Percentiles rank a stretch among this genome's conserved stretches.
These are phyloP conservation scores for Micrastur ruficollis DNA, from an alignment of 2,797 vertebrate species.

Conservation along the genomic window DNA sequence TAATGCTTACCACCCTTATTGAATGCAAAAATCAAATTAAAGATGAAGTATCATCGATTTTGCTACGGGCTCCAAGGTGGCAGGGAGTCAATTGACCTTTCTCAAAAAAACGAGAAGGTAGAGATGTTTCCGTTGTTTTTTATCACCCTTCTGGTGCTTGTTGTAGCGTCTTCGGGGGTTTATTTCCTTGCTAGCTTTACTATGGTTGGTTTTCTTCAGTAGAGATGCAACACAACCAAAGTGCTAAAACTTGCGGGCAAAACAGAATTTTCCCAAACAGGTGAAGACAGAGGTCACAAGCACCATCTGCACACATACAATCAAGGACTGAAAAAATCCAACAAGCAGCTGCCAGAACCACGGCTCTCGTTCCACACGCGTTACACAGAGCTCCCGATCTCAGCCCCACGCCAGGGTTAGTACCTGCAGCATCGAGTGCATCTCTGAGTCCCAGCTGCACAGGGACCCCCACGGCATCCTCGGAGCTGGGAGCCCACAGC, in stretches of 20 bases:
- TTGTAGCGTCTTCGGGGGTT: neutral
- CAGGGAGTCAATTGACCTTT: conserved; percentile 32
- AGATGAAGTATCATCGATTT: conserved; percentile 40
- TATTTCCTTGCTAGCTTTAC: neutral
- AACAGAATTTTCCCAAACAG: neutral
- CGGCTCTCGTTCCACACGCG: fast-evolving
- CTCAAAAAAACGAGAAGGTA: neutral
- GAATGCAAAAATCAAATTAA: conserved; percentile 21
- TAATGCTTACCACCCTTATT: neutral
- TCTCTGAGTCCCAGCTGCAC: fast-evolving
- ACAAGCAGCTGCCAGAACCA: too few relatives aligned
- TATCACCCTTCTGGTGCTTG: neutral
- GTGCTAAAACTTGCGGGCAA: neutral
- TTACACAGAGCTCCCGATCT: neutral
- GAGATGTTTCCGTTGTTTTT: neutral
- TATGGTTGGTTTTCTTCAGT: neutral
- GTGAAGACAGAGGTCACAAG: neutral
- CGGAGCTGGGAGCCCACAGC: fast-evolving
- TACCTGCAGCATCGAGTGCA: neutral
- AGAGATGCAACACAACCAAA: neutral
- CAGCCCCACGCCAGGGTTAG: neutral
- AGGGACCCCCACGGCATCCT: neutral
- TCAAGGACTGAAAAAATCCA: neutral
- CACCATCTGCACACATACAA: fast-evolving
- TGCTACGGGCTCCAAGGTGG: neutral